Evolutionary conservation across 37 sponge, comb jelly and placozoan species (phyloP).

Genomic region (Geodia barretti): DNA sequence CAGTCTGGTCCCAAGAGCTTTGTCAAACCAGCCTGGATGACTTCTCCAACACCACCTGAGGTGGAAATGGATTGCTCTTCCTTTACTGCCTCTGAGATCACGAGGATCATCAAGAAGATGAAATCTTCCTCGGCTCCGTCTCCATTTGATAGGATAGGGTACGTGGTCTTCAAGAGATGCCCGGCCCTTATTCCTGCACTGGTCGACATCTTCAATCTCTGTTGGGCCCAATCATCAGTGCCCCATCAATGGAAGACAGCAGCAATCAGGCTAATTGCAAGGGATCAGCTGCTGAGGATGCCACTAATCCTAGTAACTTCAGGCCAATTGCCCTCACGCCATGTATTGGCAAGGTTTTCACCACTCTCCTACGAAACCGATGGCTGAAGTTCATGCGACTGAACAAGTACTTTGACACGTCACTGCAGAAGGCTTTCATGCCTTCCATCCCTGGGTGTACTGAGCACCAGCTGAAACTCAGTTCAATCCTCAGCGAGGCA

Average conservation of each 20-base stretch:
- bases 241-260: slow-evolving; percentile 14
- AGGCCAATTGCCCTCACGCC: too few relatives aligned
- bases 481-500: slow-evolving; percentile 10
- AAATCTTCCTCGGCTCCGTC: too few relatives aligned
- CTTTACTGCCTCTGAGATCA: background rate
- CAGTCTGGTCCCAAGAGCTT: too few relatives aligned
- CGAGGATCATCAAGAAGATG: background rate
- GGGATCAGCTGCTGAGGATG: slow-evolving; percentile 12
- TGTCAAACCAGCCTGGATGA: background rate
- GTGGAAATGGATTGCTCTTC: background rate
- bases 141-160: slow-evolving; percentile 5
- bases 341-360: too few relatives aligned
- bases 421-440: too few relatives aligned
- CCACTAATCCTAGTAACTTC: slow-evolving; percentile 30
- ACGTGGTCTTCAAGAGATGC: slow-evolving; percentile 11
- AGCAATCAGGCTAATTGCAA: slow-evolving; percentile 10
- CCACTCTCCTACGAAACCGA: too few relatives aligned
- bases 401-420: too few relatives aligned
- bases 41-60: background rate
- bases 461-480: slow-evolving; percentile 24
- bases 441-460: slow-evolving; percentile 36
- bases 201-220: slow-evolving; percentile 5
- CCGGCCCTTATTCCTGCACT: slow-evolving; percentile 12
- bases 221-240: slow-evolving; percentile 4
- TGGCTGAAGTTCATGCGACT: too few relatives aligned